These are phyloP conservation scores for Emmelina monodactyla DNA, from an alignment of 2,888 invertebrate genomes.

Conservation along the genomic window DNA sequence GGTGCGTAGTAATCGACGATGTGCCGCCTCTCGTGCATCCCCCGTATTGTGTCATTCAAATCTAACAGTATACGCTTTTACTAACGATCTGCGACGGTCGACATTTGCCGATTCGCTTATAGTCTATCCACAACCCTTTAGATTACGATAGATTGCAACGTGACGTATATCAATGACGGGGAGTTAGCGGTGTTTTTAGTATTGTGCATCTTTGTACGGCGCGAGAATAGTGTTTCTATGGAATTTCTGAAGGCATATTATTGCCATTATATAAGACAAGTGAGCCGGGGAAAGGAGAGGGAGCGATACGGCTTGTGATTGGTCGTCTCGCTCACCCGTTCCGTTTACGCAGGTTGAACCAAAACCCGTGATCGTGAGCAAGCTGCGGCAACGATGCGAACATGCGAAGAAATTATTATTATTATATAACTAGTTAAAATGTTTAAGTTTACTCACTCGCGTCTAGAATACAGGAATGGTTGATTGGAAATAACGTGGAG, in stretches of 20 bases:
- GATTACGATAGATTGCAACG: constrained; percentile 44
- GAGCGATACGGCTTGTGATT: constrained; percentile 45
- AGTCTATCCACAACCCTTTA: constrained; percentile 63
- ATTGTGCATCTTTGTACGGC: constrained; percentile 62
- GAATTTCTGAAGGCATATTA: no score
- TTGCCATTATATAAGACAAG: no score
- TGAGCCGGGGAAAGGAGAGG: constrained; percentile 57
- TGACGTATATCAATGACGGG: constrained; percentile 41
- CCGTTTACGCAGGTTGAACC: constrained; percentile 64
- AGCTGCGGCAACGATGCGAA: constrained; percentile 5
- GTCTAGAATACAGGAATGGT: no score
- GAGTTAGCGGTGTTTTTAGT: constrained; percentile 52
- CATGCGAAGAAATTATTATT: constrained; percentile 11
- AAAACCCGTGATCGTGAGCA: constrained; percentile 41
- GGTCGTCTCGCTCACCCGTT: constrained; percentile 58
- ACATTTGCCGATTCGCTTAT: constrained; percentile 25
- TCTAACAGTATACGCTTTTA: constrained; percentile 58
- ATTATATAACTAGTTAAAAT: constrained; percentile 2
- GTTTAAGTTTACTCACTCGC: no score
- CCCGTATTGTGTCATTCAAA: constrained; percentile 41
- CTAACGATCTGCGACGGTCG: constrained; percentile 50
- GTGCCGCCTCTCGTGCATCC: constrained; percentile 55
- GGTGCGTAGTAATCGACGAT: constrained; percentile 21
- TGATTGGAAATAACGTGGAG: no score
- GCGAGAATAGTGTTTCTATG: no score